Evolutionary conservation across 2,797 vertebrate genomes (phyloP).

Genomic region (Propithecus perrieri): DNA sequence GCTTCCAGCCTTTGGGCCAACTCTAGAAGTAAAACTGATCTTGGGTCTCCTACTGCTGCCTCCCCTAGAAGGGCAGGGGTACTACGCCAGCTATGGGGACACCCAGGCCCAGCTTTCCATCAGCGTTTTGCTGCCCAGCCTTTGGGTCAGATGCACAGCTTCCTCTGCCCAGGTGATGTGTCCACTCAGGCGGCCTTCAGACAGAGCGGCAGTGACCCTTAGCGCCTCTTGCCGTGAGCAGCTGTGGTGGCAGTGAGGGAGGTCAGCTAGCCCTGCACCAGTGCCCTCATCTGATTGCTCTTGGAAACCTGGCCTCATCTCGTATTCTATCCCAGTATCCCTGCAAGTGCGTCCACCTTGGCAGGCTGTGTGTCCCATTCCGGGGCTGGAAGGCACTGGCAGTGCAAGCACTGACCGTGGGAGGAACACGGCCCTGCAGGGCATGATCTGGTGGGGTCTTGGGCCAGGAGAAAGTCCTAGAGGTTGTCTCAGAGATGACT

Average conservation of each 20-base stretch:
- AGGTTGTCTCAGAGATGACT: not conserved
- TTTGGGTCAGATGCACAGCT: not conserved
- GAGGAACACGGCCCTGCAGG: not conserved
- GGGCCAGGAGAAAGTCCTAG: not conserved
- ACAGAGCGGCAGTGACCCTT: not conserved
- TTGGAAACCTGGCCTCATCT: not conserved
- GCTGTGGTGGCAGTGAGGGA: not conserved
- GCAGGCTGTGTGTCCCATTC: not conserved
- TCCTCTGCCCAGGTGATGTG: not conserved
- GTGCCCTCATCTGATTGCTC: not conserved
- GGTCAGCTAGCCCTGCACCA: not conserved
- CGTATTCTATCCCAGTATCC: not conserved
- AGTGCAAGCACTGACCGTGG: rapidly evolving
- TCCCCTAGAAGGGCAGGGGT: not conserved
- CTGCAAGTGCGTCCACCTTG: not conserved
- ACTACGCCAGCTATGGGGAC: not conserved
- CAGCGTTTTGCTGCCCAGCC: not conserved
- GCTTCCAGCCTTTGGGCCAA: not conserved
- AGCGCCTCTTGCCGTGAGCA: not conserved
- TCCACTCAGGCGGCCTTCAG: not conserved
- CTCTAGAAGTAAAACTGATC: not conserved
- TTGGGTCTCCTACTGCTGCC: not conserved
- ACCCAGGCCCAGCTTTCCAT: not conserved
- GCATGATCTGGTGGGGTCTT: not conserved
- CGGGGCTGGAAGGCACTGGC: not conserved